phyloP scores from a whole-genome alignment of 2,113 vertebrate species.

The Nannospalax galili region DNA sequence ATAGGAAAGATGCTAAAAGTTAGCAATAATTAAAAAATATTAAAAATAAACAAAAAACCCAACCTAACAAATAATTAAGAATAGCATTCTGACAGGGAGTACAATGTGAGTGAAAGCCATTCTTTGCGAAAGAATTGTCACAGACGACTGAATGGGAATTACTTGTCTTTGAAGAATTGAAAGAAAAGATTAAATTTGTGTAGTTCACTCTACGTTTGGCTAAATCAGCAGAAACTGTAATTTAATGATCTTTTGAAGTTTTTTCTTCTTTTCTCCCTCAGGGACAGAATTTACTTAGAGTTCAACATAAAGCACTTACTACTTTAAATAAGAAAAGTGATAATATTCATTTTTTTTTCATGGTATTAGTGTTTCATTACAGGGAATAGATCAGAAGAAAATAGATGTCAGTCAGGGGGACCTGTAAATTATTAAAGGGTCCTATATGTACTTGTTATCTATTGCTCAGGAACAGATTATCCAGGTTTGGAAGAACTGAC shows the following conservation, averaged over 20 bases:
- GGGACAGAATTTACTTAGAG: not conserved
- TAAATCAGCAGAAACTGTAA: not conserved
- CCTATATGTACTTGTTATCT: not conserved
- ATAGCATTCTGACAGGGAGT: not conserved
- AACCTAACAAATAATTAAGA: not conserved
- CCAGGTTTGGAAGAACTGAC: not conserved
- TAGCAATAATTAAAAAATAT: not conserved
- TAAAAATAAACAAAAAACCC: not conserved
- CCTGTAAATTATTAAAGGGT: not conserved
- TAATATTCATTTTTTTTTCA: not conserved
- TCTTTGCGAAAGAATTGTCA: not conserved
- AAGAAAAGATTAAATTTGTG: not conserved
- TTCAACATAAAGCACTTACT: not conserved
- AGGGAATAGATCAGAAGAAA: not conserved
- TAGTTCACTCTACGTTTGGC: not conserved
- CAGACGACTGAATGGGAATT: not conserved
- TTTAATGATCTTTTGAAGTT: not conserved
- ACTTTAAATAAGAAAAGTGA: not conserved
- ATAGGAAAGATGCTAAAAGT: not conserved
- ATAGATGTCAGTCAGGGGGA: not conserved
- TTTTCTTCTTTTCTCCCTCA: not conserved
- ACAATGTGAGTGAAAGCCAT: not conserved
- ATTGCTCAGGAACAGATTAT: not conserved
- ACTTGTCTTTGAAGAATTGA: not conserved
- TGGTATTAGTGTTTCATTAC: not conserved